Evolutionary conservation across 2,113 vertebrate genomes (phyloP), one percentile per base, ranked within the genome.

Genomic region (Notiomystis cincta): DNA sequence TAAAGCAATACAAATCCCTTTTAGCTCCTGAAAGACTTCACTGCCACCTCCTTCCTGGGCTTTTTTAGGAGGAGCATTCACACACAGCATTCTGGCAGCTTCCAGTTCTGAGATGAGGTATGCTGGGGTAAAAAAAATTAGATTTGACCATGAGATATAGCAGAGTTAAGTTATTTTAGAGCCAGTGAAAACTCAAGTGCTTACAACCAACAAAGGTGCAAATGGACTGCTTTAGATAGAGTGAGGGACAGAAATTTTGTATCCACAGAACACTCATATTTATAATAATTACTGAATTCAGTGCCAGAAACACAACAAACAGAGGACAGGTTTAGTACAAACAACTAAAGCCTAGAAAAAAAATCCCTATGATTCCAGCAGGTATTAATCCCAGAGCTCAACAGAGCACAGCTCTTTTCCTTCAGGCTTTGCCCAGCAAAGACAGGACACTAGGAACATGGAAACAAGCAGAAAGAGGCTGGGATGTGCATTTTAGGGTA

Each of bases 31-130:
- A 98, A 99, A 99, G 91, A 98, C 97, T 65, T 99, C 99, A 96
- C 99, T 99, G 95, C 99, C 99, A 75, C 98, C 98, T 15, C 97
- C 97, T 91, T 99, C 99, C 97, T 98, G 98, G 61, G 97, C 97
- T 94, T 98, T 99, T 97, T 98, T 99, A 94, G 98, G 98, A 79
- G 99, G 99, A 84, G 97, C 95, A 62, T 98, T 99, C 60, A 99
- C 98, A 97, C 98, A 98, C 86, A 99, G 98, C 99, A 99, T 99
- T 98, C 98, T 98, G 51, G 99, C 98, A 72, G 99, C 98, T 98
- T 99, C 99, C 97, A 99, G 96, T 98, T 99, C 99, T 37, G 99
- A 99, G 97, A 99, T 98, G 97, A 99, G 98, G 97, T 99, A 99
- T 92, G 99, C 99, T 99, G 96, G 93, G 87, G 75, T 93, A 93